Base-by-base conservation (phyloP, 2,888 invertebrate species). In the Drymonia ruficornis region DNA sequence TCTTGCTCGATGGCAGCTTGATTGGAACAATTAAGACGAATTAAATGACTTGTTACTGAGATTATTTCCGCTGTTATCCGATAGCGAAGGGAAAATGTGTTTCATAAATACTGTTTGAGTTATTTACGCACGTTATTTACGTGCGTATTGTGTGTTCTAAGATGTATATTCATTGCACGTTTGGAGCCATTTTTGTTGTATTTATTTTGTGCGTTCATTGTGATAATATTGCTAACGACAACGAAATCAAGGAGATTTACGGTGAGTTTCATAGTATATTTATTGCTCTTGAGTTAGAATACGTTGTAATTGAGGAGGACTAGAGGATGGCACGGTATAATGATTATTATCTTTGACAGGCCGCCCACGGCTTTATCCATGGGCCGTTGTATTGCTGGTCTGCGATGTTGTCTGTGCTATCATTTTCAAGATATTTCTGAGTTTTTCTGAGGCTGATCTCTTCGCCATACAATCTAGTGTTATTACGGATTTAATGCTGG, bases 171-270 rank as follows among this genome's bases (percentile, higher is more conserved):
- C 86, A 80, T 72, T 88, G 81, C 84, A 86, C 86, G 76, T 66
- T 91, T 88, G 93, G 89, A 89, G 93, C 93, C 93, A 93, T 93
- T 92, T 93, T 93, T 89, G 85, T 89, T 87, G 84, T 91, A 87
- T 92, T 90, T 90, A 91, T 92, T 89, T 91, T 91, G 86, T 89
- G 90, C 84, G 91, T 90, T 89, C 88, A 91, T 89, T 91, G 92
- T 91, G 91, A 90, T 88, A 91, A 84, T 89, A 85, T 83, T 80
- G 87, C 77, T 75, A 88, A 83, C 82, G 87, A 91, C 90, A 91
- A 91, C 89, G 91, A 91, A 90, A 84, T 83, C 76, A 85, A 81
- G 81, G 83, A 86, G 83, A 88, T 91, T 86, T 87, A 88, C 76
- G 90, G 92, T 92, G 55, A 91, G 92, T 87, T 66, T 58, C 16